A percentile compares a stretch with the other conserved stretches of the same genome.
These are phyloP conservation scores for Microctenopoma stevenorrisi DNA, from an alignment of 2,797 vertebrate genomes.

Conservation along the genomic window DNA sequence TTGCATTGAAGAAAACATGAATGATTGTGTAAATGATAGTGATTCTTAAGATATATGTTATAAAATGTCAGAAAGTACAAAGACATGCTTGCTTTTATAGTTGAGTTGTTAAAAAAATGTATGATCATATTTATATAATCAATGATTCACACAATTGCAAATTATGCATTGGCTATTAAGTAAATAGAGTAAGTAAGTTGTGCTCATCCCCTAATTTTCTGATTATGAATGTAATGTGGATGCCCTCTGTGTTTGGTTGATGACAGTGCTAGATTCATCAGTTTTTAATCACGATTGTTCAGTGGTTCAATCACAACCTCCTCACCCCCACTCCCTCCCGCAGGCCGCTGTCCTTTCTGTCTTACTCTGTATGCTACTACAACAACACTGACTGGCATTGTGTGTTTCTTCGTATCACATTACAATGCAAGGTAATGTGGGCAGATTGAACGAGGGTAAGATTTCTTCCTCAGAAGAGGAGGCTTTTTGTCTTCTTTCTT, in stretches of 20 bases:
- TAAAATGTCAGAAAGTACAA: too few relatives aligned
- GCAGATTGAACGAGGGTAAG: slow-evolving; percentile 70
- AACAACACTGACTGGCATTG: slow-evolving; percentile 78
- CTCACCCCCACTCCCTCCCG: slow-evolving; percentile 32
- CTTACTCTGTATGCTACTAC: slow-evolving; percentile 39
- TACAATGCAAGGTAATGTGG: slow-evolving; percentile 66
- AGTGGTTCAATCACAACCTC: slow-evolving; percentile 43
- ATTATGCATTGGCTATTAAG: neutral
- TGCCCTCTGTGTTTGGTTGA: slow-evolving; percentile 8
- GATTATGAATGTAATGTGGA: slow-evolving; percentile 19
- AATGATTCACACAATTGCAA: neutral
- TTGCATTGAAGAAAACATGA: too few relatives aligned
- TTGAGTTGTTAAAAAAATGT: too few relatives aligned
- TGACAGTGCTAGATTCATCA: slow-evolving; percentile 53
- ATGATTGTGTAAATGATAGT: too few relatives aligned
- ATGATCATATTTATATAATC: neutral
- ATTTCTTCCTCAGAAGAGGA: slow-evolving; percentile 74
- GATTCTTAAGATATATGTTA: too few relatives aligned
- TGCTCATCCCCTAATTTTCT: neutral
- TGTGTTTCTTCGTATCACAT: slow-evolving; percentile 73
- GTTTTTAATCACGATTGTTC: slow-evolving; percentile 66
- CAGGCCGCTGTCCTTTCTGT: slow-evolving; percentile 54
- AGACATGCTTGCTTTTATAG: too few relatives aligned
- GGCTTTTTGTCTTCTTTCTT: slow-evolving; percentile 74
- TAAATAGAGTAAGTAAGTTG: slow-evolving; percentile 1